These are phyloP conservation scores for Clusia tigrina DNA, from an alignment of 2,888 invertebrate species.

Conservation along the genomic window DNA sequence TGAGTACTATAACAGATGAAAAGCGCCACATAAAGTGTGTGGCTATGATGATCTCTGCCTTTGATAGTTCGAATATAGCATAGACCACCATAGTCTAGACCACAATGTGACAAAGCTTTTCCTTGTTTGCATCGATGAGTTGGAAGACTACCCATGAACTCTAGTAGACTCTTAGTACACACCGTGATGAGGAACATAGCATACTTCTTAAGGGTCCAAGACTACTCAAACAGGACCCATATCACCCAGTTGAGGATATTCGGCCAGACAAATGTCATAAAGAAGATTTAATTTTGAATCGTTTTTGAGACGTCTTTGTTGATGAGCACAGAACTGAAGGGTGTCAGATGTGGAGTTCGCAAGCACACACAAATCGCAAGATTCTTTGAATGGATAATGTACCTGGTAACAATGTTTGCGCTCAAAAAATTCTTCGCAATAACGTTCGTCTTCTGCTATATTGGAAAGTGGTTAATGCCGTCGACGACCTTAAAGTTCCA, in stretches of 20 bases:
- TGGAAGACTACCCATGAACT: slow-evolving; percentile 12
- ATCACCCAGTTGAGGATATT: neutral
- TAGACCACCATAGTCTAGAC: slow-evolving; percentile 24
- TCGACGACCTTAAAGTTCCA: neutral
- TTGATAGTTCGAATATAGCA: slow-evolving; percentile 13
- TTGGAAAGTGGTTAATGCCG: too few relatives aligned
- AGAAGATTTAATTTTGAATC: neutral
- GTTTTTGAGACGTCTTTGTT: neutral
- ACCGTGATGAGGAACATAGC: slow-evolving; percentile 20
- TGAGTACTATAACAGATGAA: slow-evolving; percentile 24
- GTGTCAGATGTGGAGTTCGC: neutral
- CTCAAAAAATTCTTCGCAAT: neutral
- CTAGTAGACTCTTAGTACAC: slow-evolving; percentile 18
- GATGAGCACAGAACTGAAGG: neutral
- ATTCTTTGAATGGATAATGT: neutral
- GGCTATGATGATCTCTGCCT: slow-evolving; percentile 15
- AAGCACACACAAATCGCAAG: neutral
- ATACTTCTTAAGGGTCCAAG: neutral
- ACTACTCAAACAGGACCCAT: neutral
- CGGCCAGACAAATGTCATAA: neutral
- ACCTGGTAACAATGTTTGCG: neutral
- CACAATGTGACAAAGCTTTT: neutral
- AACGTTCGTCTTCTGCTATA: too few relatives aligned
- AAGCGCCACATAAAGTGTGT: slow-evolving; percentile 19
- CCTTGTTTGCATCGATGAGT: neutral